Base-by-base conservation (phyloP, 2,797 vertebrate genomes). In the Clarias pachynema region DNA sequence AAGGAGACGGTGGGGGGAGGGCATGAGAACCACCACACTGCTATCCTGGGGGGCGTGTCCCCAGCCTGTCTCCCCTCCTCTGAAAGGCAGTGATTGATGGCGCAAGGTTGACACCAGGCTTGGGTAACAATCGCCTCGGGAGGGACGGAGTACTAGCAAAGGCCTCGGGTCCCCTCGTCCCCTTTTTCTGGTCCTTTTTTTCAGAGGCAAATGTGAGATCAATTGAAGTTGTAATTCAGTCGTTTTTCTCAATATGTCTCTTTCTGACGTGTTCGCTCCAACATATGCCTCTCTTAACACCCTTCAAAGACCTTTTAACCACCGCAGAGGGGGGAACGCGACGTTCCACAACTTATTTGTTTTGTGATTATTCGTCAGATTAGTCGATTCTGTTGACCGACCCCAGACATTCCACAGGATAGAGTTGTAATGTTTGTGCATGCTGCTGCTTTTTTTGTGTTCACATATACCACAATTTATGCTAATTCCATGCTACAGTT, bases 11-110 rank as follows among this genome's bases (percentile, higher is more conserved):
- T 94, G 94, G 93, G 93, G 95, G 95, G 94, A 96, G 95, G 95
- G 95, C 95, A 96, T 96, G 95, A 96, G 95, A 96, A 96, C 95
- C 93, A 93, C 93, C 92, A 95, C 95, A 94, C 94, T 94, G 94
- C 93, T 94, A 93, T 95, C 94, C 91, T 92, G 89, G 90, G 93
- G 93, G 95, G 95, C 94, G 94, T 93, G 93, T 94, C 92, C 92
- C 93, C 89, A 90, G 94, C 94, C 95, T 95, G 95, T 95, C 94
- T 95, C 92, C 93, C 92, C 92, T 92, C 92, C 93, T 94, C 94
- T 95, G 94, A 95, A 95, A 95, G 88, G 91, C 89, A 91, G 93
- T 96, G 95, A 96, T 95, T 96, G 95, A 96, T 95, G 94, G 95
- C 92, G 85, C 89, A 91, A 92, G 94, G 93, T 93, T 95, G 95